These are phyloP conservation scores for Pangasius krempfi DNA, from an alignment of 2,797 vertebrate genomes.

Conservation along the genomic window DNA sequence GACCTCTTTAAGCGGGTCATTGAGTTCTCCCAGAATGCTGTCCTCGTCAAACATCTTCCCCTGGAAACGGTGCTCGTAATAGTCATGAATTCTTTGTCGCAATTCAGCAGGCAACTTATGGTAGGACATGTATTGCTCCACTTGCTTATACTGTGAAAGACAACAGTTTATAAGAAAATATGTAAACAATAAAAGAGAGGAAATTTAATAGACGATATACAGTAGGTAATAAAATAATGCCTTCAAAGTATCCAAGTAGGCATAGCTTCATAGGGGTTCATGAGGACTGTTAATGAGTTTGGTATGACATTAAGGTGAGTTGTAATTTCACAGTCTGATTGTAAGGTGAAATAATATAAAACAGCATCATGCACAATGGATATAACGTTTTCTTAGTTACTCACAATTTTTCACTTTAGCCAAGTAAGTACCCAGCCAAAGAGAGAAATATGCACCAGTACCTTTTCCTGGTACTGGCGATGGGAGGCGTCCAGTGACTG, in stretches of 20 bases:
- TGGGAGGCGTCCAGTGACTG: constrained; percentile 93
- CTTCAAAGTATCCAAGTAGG: background rate
- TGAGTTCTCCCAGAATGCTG: constrained; percentile 88
- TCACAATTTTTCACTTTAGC: background rate
- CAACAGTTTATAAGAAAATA: background rate
- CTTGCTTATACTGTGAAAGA: constrained; percentile 89
- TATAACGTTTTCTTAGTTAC: background rate
- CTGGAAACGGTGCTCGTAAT: constrained; percentile 79
- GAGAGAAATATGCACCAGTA: constrained; percentile 57
- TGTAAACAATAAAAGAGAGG: background rate
- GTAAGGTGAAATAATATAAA: background rate
- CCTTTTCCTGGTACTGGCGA: constrained; percentile 98
- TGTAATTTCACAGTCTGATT: background rate
- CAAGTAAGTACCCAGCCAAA: background rate
- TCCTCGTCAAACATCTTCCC: constrained; percentile 97
- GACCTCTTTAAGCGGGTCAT: constrained; percentile 92
- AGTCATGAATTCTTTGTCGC: constrained; percentile 84
- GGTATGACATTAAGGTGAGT: background rate
- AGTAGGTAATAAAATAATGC: background rate
- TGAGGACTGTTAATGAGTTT: background rate
- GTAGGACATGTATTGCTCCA: constrained; percentile 99
- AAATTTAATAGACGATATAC: background rate
- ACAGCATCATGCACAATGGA: background rate
- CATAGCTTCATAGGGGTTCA: background rate
- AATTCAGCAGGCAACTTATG: constrained; percentile 91